A percentile compares a stretch with the other conserved stretches of the same genome.
These are phyloP conservation scores for Andrena haemorrhoa DNA, from an alignment of 2,888 invertebrate species.

Conservation along the genomic window DNA sequence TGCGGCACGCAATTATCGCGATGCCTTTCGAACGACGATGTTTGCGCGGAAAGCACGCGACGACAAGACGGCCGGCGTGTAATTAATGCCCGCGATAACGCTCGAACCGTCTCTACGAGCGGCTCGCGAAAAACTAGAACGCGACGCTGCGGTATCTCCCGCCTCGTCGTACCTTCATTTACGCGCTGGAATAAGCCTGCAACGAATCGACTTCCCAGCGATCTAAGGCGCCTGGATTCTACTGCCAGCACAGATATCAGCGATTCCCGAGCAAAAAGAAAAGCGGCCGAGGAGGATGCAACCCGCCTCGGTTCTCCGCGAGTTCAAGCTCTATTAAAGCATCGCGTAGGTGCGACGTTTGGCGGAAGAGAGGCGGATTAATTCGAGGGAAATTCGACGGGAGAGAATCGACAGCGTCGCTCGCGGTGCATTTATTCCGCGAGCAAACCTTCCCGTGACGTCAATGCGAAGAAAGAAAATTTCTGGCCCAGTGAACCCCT, in stretches of 20 bases:
- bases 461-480: slow-evolving; percentile 13
- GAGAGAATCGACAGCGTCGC: slow-evolving; percentile 1
- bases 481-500: slow-evolving; percentile 2
- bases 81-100: slow-evolving; percentile 50
- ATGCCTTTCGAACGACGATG: background rate
- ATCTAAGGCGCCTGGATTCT: background rate
- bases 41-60: background rate
- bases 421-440: slow-evolving; percentile 3
- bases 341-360: background rate
- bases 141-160: slow-evolving; percentile 2
- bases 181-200: no score
- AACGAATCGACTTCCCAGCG: no score
- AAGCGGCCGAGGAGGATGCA: no score
- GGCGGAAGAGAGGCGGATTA: background rate
- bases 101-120: slow-evolving; percentile 23
- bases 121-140: slow-evolving; percentile 36
- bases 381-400: slow-evolving; percentile 1
- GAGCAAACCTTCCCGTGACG: background rate
- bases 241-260: no score
- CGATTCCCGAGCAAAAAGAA: no score
- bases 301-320: background rate
- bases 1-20: slow-evolving; percentile 22
- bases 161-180: slow-evolving; percentile 1
- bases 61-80: slow-evolving; percentile 26
- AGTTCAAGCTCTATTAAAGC: slow-evolving; percentile 30